Percentiles rank a stretch among this genome's conserved stretches.
phyloP scores from a whole-genome alignment of 2,113 vertebrate species.

The Tachuris rubrigastra region DNA sequence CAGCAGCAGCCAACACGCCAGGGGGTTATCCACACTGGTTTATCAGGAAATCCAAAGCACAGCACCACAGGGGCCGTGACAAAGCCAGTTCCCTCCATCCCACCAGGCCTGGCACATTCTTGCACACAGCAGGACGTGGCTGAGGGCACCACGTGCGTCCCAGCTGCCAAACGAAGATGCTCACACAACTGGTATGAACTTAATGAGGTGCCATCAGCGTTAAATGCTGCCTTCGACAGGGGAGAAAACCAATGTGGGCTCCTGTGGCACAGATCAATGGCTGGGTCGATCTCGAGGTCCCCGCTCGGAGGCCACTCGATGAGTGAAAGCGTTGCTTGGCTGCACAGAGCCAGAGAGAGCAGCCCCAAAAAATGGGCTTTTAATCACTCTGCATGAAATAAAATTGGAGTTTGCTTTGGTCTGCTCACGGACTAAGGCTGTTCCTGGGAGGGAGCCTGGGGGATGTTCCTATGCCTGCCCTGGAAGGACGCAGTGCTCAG shows the following conservation, averaged over 20 bases:
- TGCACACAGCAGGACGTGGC: background rate
- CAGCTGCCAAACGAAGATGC: background rate
- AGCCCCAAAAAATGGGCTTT: background rate
- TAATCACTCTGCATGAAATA: background rate
- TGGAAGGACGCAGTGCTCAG: accelerated
- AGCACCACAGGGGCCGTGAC: background rate
- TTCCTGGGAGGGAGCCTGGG: background rate
- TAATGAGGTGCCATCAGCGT: background rate
- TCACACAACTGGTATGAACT: background rate
- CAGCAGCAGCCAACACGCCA: background rate
- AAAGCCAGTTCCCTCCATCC: background rate
- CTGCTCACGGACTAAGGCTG: accelerated
- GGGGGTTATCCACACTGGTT: background rate
- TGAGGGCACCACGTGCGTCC: background rate
- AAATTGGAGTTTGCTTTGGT: background rate
- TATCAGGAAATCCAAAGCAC: background rate
- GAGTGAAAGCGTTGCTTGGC: background rate
- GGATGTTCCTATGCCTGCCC: background rate
- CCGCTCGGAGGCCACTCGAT: background rate
- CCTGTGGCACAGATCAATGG: background rate
- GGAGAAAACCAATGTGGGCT: background rate
- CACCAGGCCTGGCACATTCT: background rate
- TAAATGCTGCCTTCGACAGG: background rate
- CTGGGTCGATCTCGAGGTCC: background rate
- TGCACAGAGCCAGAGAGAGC: background rate